Percentiles rank a stretch among this genome's conserved stretches.
These are phyloP conservation scores for Danionella dracula DNA, from an alignment of 2,797 vertebrate genomes.

Conservation along the genomic window DNA sequence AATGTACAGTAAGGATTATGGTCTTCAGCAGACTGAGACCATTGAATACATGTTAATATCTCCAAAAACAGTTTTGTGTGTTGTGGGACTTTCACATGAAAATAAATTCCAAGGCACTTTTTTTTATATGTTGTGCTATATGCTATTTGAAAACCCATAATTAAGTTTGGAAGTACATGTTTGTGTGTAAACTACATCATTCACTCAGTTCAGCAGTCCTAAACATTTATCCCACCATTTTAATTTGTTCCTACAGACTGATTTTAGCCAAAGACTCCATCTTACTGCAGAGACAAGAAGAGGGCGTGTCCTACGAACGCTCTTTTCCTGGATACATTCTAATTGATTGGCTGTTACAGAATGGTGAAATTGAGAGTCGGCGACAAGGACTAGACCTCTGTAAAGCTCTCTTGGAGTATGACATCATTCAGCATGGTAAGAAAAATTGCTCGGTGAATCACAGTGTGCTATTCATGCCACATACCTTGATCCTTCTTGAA, in stretches of 20 bases:
- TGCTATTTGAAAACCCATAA: no score
- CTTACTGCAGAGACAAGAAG: conserved; percentile 75
- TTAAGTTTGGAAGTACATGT: no score
- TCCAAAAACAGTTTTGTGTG: no score
- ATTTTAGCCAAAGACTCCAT: conserved; percentile 68
- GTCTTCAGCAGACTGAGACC: no score
- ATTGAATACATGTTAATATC: no score
- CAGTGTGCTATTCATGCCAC: background rate
- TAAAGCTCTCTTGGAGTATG: conserved; percentile 73
- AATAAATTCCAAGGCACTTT: no score
- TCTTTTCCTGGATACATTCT: conserved; percentile 77
- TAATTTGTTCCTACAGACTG: conserved; percentile 60
- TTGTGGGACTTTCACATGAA: no score
- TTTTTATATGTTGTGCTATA: no score
- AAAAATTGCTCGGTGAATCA: background rate
- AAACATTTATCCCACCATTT: background rate
- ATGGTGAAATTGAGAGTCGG: conserved; percentile 72
- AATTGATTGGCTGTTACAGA: conserved; percentile 82
- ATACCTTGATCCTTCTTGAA: background rate
- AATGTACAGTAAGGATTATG: no score
- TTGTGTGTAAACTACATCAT: background rate
- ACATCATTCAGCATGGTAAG: conserved; percentile 83
- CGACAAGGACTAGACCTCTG: conserved; percentile 73
- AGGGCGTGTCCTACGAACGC: conserved; percentile 70
- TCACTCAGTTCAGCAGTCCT: background rate